Evolutionary conservation across 2,888 invertebrate species (phyloP).

Genomic region (Eubasilissa splendida): DNA sequence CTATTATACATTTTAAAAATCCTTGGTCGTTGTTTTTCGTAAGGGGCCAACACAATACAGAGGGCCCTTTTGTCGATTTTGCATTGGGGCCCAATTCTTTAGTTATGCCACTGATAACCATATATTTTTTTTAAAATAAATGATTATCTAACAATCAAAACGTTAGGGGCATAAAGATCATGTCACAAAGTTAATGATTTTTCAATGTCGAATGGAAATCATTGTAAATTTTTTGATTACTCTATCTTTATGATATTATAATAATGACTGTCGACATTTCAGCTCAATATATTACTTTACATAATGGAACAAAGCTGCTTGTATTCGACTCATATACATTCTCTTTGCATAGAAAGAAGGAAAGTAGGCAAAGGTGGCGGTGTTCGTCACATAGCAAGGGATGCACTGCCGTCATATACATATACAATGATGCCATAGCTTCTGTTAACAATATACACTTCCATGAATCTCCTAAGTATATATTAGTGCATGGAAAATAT

Average conservation of each 20-base stretch:
- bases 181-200: no score
- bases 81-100: no score
- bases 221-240: no score
- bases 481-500: slow-evolving; percentile 2
- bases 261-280: not conserved
- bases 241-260: not conserved
- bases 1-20: no score
- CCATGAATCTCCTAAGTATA: not conserved
- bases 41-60: no score
- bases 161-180: no score
- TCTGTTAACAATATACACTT: not conserved
- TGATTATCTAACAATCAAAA: no score
- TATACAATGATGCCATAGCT: not conserved
- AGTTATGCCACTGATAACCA: no score
- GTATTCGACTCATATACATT: not conserved
- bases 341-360: not conserved
- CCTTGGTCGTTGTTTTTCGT: no score
- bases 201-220: no score
- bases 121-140: no score
- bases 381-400: not conserved
- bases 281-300: slow-evolving; percentile 8
- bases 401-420: not conserved
- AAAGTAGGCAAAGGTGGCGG: not conserved
- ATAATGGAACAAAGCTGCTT: not conserved
- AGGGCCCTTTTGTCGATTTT: no score